Percentiles rank a stretch among this genome's conserved stretches.
These are phyloP conservation scores for Anastatus disparis DNA, from an alignment of 1,140 invertebrate genomes.

Conservation along the genomic window DNA sequence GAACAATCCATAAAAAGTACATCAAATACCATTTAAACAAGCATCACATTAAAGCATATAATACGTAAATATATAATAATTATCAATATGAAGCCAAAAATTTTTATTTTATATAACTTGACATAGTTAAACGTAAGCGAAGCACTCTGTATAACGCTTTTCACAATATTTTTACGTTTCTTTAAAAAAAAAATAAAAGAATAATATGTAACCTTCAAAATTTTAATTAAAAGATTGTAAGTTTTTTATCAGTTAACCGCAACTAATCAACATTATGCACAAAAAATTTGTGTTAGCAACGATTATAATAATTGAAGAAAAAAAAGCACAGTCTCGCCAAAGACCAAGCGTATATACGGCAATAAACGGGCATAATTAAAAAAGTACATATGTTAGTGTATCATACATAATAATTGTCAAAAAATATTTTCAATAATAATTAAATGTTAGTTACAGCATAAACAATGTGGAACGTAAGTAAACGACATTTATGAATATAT, in stretches of 20 bases:
- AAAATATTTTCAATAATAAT: no score
- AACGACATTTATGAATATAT: neutral
- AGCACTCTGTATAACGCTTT: constrained; percentile 35
- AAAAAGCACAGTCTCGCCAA: constrained; percentile 40
- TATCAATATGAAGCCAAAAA: neutral
- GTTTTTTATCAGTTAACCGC: no score
- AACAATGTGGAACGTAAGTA: no score
- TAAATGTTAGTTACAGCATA: no score
- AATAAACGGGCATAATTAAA: constrained; percentile 21
- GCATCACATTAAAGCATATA: neutral
- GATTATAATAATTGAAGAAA: constrained; percentile 20
- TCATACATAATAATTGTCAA: no score
- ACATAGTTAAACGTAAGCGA: constrained; percentile 16
- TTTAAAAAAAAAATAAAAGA: neutral
- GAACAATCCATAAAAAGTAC: no score
- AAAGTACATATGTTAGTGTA: no score
- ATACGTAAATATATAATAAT: neutral
- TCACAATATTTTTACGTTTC: no score
- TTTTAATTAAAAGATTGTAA: neutral
- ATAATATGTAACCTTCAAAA: neutral
- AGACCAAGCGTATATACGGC: constrained; percentile 40
- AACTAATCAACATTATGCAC: neutral
- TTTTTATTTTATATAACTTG: neutral
- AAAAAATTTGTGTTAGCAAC: constrained; percentile 31
- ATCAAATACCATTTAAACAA: neutral